Evolutionary conservation across 2,888 invertebrate species (phyloP).

Genomic region (Eilema griseolum): DNA sequence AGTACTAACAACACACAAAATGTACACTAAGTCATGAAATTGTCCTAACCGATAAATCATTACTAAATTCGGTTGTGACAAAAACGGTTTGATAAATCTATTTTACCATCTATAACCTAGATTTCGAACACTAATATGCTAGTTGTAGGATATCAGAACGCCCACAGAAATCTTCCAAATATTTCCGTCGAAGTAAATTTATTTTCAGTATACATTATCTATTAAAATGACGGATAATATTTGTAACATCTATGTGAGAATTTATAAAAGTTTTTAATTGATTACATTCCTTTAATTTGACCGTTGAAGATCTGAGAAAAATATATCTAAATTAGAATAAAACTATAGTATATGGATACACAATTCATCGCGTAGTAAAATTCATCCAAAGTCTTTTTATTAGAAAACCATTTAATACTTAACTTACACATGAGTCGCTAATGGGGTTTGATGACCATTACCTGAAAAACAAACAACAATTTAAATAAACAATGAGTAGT

Average conservation of each 20-base stretch:
- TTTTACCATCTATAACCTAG: slow-evolving; percentile 45
- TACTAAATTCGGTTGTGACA: slow-evolving; percentile 43
- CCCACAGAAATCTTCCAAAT: slow-evolving; percentile 29
- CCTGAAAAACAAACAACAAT: slow-evolving; percentile 65
- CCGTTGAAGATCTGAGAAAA: slow-evolving; percentile 35
- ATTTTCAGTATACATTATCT: slow-evolving; percentile 45
- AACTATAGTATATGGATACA: slow-evolving; percentile 39
- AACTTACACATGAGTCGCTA: slow-evolving; percentile 89
- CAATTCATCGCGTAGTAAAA: slow-evolving; percentile 44
- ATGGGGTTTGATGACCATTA: slow-evolving; percentile 79
- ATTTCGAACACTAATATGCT: slow-evolving; percentile 49
- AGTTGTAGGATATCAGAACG: slow-evolving; percentile 37
- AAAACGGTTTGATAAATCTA: slow-evolving; percentile 38
- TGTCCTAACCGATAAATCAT: slow-evolving; percentile 34
- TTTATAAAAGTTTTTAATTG: slow-evolving; percentile 47
- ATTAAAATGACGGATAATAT: slow-evolving; percentile 36
- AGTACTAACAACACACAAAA: slow-evolving; percentile 30
- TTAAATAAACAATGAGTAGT: not conserved
- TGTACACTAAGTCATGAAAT: slow-evolving; percentile 28
- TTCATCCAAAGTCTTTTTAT: slow-evolving; percentile 52
- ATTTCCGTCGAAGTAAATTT: slow-evolving; percentile 30
- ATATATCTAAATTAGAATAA: slow-evolving; percentile 41
- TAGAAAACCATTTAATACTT: slow-evolving; percentile 49
- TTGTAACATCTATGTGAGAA: slow-evolving; percentile 24
- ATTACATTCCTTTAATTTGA: slow-evolving; percentile 48